These are phyloP conservation scores for Pristionchus maxplancki DNA, from an alignment of 2,888 invertebrate genomes.

Conservation along the genomic window DNA sequence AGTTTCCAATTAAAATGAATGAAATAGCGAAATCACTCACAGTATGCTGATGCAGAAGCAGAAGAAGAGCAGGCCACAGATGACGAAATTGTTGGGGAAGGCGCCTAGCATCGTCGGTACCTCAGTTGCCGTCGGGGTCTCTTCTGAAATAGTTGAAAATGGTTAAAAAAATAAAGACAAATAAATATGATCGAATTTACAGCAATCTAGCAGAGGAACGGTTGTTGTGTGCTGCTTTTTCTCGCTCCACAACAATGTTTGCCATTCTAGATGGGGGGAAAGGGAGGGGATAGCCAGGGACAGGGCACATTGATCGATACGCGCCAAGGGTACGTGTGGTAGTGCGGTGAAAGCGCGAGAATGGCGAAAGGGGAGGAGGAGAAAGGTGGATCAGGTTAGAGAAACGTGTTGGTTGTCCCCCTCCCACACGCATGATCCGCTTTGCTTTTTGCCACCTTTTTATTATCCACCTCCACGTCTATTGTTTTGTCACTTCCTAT, in stretches of 20 bases:
- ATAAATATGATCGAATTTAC: neutral
- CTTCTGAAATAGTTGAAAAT: neutral
- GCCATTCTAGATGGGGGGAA: neutral
- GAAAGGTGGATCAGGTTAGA: slow-evolving; percentile 30
- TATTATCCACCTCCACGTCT: neutral
- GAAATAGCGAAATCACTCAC: neutral
- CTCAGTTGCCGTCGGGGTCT: neutral
- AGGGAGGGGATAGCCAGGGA: neutral
- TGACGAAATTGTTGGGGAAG: slow-evolving; percentile 48
- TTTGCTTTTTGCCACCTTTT: slow-evolving; percentile 22
- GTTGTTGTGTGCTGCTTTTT: neutral
- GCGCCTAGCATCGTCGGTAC: slow-evolving; percentile 50
- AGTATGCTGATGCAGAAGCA: slow-evolving; percentile 25
- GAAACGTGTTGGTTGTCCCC: slow-evolving; percentile 6
- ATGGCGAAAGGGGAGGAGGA: neutral
- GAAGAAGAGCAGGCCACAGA: slow-evolving; percentile 16
- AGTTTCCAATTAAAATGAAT: too few species aligned
- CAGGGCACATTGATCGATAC: neutral
- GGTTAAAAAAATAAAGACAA: neutral
- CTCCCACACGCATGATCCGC: neutral
- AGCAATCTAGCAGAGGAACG: neutral
- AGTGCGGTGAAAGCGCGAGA: slow-evolving; percentile 34
- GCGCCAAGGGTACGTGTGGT: neutral
- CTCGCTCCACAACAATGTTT: slow-evolving; percentile 1
- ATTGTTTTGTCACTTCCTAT: neutral